These are phyloP conservation scores for Choristoneura rosaceana DNA, from an alignment of 2,888 invertebrate species.

Conservation along the genomic window DNA sequence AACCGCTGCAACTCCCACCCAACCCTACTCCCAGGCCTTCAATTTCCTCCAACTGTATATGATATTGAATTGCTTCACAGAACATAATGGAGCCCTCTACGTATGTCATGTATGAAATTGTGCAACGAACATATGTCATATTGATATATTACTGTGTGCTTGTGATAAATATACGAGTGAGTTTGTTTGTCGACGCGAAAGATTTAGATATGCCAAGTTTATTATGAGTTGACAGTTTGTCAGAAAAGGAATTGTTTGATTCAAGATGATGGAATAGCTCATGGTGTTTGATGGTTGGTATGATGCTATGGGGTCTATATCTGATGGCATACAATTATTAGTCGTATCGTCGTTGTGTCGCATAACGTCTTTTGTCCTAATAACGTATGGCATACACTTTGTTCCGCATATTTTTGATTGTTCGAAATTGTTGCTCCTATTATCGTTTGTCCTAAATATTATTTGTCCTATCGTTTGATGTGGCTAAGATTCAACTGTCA, in stretches of 20 bases:
- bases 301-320: too few species aligned
- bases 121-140: conserved; percentile 37
- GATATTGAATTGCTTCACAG: conserved; percentile 77
- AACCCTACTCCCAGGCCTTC: conserved; percentile 62
- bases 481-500: too few species aligned
- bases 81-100: conserved; percentile 69
- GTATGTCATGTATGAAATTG: conserved; percentile 71
- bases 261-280: background rate
- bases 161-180: conserved; percentile 16
- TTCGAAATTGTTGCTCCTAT: too few species aligned
- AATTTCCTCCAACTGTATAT: conserved; percentile 79
- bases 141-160: conserved; percentile 28
- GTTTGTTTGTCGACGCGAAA: background rate
- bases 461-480: too few species aligned
- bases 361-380: too few species aligned
- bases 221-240: background rate
- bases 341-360: too few species aligned
- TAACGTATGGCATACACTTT: too few species aligned
- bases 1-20: conserved; percentile 2
- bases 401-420: too few species aligned
- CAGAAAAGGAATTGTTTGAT: background rate
- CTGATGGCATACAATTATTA: too few species aligned
- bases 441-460: too few species aligned
- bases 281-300: too few species aligned
- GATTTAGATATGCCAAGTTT: background rate